Evolutionary conservation across 2,888 invertebrate species (phyloP).

Genomic region (Mongoloraphidia duomilia): DNA sequence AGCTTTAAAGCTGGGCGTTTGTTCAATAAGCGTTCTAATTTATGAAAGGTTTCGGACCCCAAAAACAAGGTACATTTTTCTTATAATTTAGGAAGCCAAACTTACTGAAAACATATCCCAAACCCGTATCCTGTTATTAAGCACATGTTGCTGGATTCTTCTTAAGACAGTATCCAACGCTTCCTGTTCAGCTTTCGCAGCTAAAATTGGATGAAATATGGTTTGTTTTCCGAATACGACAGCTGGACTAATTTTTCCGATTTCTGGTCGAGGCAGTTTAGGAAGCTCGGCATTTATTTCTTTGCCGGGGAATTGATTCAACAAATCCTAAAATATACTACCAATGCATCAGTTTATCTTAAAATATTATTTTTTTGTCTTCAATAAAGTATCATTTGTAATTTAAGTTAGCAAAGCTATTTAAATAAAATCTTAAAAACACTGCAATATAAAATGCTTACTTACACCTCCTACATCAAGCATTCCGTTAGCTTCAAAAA

Average conservation of each 20-base stretch:
- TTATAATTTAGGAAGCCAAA: neutral
- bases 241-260: constrained; percentile 36
- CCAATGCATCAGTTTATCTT: neutral
- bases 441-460: neutral
- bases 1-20: no score
- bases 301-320: constrained; percentile 44
- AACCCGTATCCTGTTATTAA: constrained; percentile 47
- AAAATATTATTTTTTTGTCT: no score
- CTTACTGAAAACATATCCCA: constrained; percentile 53
- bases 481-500: constrained; percentile 37
- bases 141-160: constrained; percentile 51
- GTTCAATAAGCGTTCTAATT: no score
- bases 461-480: constrained; percentile 40
- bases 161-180: constrained; percentile 41
- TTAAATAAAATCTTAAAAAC: neutral
- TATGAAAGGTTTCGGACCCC: neutral
- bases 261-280: constrained; percentile 51
- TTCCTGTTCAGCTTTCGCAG: constrained; percentile 32
- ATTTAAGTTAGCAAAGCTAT: constrained; percentile 1
- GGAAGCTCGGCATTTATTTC: constrained; percentile 53
- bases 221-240: constrained; percentile 37
- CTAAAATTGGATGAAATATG: constrained; percentile 45
- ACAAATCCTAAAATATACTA: constrained; percentile 29
- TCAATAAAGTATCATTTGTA: neutral
- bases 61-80: neutral